Conservation (phyloP, 1,140 invertebrate genomes). For the Chrysoperla carnea region DNA sequence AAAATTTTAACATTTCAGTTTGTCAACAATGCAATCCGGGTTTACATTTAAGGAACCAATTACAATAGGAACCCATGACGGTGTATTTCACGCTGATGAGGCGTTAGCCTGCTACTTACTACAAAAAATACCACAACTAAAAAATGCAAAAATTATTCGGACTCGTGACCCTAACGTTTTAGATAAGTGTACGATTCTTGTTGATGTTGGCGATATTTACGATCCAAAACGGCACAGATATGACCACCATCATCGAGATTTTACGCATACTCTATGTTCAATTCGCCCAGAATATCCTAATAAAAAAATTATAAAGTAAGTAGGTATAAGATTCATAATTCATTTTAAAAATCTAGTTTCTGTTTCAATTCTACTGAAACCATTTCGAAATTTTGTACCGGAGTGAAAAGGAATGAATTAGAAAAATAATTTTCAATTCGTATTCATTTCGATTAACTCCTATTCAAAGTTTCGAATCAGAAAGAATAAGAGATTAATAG, state of each 20-base stretch:
- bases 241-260: slow-evolving; percentile 88
- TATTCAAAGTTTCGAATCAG: too few relatives aligned
- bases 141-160: slow-evolving; percentile 67
- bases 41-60: slow-evolving; percentile 1
- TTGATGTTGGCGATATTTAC: slow-evolving; percentile 90
- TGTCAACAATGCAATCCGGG: neutral
- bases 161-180: slow-evolving; percentile 40
- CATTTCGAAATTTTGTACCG: too few relatives aligned
- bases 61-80: slow-evolving; percentile 63
- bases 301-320: too few relatives aligned
- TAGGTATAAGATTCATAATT: too few relatives aligned
- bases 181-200: slow-evolving; percentile 78
- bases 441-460: too few relatives aligned
- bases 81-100: slow-evolving; percentile 92
- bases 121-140: slow-evolving; percentile 61
- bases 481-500: too few relatives aligned
- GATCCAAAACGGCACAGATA: slow-evolving; percentile 59
- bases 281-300: slow-evolving; percentile 29
- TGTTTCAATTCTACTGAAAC: too few relatives aligned
- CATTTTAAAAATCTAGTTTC: too few relatives aligned
- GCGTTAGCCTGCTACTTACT: slow-evolving; percentile 84
- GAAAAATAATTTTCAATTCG: too few relatives aligned
- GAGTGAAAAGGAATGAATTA: too few relatives aligned
- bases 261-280: slow-evolving; percentile 34
- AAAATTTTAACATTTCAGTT: neutral